Percentiles rank a stretch among this genome's conserved stretches.
These are phyloP conservation scores for Cephus cinctus DNA, from an alignment of 1,140 invertebrate genomes.

Conservation along the genomic window DNA sequence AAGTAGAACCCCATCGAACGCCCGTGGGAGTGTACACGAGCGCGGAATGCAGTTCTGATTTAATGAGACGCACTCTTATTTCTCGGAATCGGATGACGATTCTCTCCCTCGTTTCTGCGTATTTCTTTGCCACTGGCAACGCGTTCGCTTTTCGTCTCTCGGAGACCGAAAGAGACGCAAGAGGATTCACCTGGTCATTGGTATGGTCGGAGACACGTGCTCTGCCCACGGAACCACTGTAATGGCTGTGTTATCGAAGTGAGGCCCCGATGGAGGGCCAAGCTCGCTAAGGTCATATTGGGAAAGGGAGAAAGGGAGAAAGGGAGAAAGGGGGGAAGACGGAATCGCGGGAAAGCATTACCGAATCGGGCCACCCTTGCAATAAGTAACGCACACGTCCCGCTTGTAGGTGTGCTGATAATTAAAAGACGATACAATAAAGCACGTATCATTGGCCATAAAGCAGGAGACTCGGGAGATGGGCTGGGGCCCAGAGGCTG, in stretches of 20 bases:
- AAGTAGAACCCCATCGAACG: constrained; percentile 53
- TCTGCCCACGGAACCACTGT: too few relatives aligned
- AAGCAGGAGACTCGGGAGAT: neutral
- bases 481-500: neutral
- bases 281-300: too few relatives aligned
- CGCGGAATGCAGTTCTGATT: constrained; percentile 58
- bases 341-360: constrained; percentile 20
- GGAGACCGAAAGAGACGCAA: constrained; percentile 13
- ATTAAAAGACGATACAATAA: constrained; percentile 13
- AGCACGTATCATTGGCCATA: constrained; percentile 11
- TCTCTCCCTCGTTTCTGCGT: neutral
- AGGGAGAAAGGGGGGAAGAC: constrained; percentile 5
- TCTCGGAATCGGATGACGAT: constrained; percentile 27
- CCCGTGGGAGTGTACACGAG: constrained; percentile 57
- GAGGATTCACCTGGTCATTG: constrained; percentile 33
- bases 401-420: constrained; percentile 8
- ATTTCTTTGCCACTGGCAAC: constrained; percentile 2
- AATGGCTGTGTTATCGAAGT: too few relatives aligned
- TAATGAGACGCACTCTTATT: constrained; percentile 50
- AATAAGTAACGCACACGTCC: neutral
- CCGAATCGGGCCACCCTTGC: constrained; percentile 37
- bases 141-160: constrained; percentile 16
- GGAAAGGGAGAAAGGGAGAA: constrained; percentile 21
- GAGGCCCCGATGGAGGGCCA: too few relatives aligned
- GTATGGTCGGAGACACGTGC: too few relatives aligned